Evolutionary conservation across 2,113 vertebrate genomes (phyloP), one percentile per base, ranked within the genome.

Genomic region (Butorides virescens): DNA sequence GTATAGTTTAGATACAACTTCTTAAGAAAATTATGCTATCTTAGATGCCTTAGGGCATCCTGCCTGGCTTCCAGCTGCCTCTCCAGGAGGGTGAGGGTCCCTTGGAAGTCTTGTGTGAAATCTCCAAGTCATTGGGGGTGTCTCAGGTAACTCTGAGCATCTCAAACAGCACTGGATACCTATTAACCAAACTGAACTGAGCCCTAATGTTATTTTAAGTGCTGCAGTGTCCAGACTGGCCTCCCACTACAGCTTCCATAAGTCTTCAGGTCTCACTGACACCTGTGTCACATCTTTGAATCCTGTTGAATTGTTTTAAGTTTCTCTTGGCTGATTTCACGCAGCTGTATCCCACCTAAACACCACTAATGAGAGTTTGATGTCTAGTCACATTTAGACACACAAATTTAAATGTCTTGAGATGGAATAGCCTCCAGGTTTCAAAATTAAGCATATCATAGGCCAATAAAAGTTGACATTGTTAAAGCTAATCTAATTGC

Each of bases 91-190:
- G 9, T 68, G 7, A 62, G 14, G 4, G 11, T 37, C 7, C 15
- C 5, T 67, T n/a, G 47, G 47, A 66, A 67, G 14, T 27, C 23
- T 56, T 62, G 6, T 20, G 30, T 67, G 66, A 91, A 87, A 83
- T 67, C 34, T 73, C 9, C 14, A 55, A 13, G 17, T 66, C 2
- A 0, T 7, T 37, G 4, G 19, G 17, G 1, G 2, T 50, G 25
- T 55, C 32, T 77, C 13, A 14, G n/a, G 32, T 55, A 72, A 77
- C 27, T 2, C n/a, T 78, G 32, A n/a, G 27, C 10, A 56, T 56
- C 37, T 12, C 27, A 77, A 49, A 55, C 8, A 50, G 8, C 14
- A 17, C 9, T 70, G 11, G 15, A 12, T 46, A 75, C 2, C 9
- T 29, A 32, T 30, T 50, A 67, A 67, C 4, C 14, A 8, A n/a